phyloP scores from a whole-genome alignment of 2,797 vertebrate genomes.

The Oreonectes daqikongensis region DNA sequence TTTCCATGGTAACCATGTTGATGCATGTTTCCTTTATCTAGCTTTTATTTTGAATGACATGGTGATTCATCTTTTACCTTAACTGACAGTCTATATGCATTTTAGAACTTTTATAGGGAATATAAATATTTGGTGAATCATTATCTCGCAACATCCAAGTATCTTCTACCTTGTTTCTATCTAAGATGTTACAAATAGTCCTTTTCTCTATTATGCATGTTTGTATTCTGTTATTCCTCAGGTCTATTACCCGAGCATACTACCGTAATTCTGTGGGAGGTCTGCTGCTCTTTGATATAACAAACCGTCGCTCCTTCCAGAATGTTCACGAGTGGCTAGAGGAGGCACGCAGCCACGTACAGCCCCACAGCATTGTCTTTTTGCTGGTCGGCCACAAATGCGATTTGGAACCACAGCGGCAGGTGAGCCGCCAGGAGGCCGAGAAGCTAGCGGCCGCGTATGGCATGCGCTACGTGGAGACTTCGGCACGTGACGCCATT shows the following conservation, averaged over 20 bases:
- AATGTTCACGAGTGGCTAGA: constrained; percentile 98
- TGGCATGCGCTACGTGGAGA: constrained; percentile 97
- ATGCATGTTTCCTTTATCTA: constrained; percentile 17
- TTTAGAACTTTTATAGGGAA: not conserved
- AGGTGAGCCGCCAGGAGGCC: constrained; percentile 93
- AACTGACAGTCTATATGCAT: too few species aligned
- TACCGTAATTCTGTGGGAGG: constrained; percentile 99
- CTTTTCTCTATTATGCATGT: not conserved
- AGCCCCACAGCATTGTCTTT: constrained; percentile 97
- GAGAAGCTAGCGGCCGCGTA: constrained; percentile 93
- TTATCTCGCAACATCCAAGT: too few species aligned
- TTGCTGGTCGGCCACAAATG: constrained; percentile 97
- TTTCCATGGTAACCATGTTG: constrained; percentile 57
- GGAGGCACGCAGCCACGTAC: constrained; percentile 95
- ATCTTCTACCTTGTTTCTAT: too few species aligned
- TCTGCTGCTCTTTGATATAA: constrained; percentile 97
- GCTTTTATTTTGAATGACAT: constrained; percentile 34
- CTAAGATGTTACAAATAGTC: not conserved
- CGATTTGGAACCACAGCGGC: constrained; percentile 92
- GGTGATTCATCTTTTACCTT: constrained; percentile 4
- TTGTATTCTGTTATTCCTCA: constrained; percentile 57
- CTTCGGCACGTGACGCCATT: constrained; percentile 94
- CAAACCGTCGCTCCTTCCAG: constrained; percentile 97
- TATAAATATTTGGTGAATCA: too few species aligned
- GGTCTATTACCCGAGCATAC: constrained; percentile 97